phyloP scores from a whole-genome alignment of 2,888 invertebrate genomes.

The Hyposoter dolosus region DNA sequence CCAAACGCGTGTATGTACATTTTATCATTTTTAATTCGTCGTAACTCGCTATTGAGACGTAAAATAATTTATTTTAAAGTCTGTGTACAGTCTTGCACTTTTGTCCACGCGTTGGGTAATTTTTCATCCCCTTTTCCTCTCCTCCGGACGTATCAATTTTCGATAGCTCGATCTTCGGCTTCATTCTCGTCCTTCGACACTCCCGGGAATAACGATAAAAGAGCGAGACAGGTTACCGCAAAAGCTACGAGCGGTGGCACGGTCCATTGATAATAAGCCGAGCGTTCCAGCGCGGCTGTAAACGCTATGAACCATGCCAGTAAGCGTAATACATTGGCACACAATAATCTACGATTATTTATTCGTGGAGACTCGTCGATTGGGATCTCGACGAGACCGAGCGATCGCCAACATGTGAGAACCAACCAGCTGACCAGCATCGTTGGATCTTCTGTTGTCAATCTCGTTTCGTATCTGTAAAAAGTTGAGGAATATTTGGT shows the following conservation, averaged over 20 bases:
- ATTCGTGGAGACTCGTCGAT: slow-evolving; percentile 41
- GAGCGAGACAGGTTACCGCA: slow-evolving; percentile 64
- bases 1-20: slow-evolving; percentile 65
- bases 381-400: slow-evolving; percentile 78
- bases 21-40: slow-evolving; percentile 68
- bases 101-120: neutral
- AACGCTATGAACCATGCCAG: slow-evolving; percentile 78
- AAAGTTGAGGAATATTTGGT: slow-evolving; percentile 11
- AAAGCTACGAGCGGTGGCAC: slow-evolving; percentile 79
- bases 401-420: slow-evolving; percentile 77
- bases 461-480: slow-evolving; percentile 77
- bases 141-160: slow-evolving; percentile 9
- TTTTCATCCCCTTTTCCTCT: slow-evolving; percentile 1
- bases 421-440: slow-evolving; percentile 79
- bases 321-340: slow-evolving; percentile 69
- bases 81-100: slow-evolving; percentile 31
- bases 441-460: slow-evolving; percentile 80
- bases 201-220: slow-evolving; percentile 45
- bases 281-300: slow-evolving; percentile 74
- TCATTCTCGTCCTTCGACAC: neutral
- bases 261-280: slow-evolving; percentile 80
- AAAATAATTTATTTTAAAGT: slow-evolving; percentile 74
- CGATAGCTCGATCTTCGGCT: neutral
- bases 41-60: slow-evolving; percentile 62
- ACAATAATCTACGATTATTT: slow-evolving; percentile 67